phyloP scores from a whole-genome alignment of 2,113 vertebrate genomes.

The Tichodroma muraria region DNA sequence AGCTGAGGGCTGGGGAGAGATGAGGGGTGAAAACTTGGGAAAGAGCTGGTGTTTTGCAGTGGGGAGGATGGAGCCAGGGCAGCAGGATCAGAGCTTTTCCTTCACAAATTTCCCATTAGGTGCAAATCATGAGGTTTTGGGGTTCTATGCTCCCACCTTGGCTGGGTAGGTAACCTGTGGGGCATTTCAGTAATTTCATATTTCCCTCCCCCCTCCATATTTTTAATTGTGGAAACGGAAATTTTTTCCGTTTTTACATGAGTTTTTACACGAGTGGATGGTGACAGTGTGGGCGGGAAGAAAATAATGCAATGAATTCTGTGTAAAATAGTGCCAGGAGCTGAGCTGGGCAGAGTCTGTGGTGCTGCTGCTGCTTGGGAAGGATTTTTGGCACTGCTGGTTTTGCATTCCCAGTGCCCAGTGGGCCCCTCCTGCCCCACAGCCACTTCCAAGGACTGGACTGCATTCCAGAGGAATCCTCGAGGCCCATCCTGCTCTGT shows the following conservation, averaged over 20 bases:
- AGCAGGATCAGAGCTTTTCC: neutral
- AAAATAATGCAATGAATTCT: neutral
- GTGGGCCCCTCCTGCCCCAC: neutral
- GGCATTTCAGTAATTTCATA: neutral
- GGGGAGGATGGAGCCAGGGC: neutral
- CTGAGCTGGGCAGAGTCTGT: neutral
- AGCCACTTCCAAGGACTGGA: neutral
- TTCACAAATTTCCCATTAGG: neutral
- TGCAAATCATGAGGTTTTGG: neutral
- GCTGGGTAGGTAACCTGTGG: neutral
- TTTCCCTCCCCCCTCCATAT: neutral
- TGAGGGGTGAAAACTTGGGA: neutral
- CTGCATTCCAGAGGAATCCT: neutral
- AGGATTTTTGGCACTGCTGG: neutral
- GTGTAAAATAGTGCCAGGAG: neutral
- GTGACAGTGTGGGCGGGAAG: neutral
- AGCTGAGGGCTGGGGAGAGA: neutral
- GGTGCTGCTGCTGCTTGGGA: neutral
- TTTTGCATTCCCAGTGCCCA: neutral
- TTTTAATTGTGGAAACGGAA: neutral
- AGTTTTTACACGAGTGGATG: neutral
- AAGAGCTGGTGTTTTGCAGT: neutral
- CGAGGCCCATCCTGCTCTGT: neutral
- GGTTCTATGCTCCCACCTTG: neutral
- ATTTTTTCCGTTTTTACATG: no score